phyloP scores from a whole-genome alignment of 2,797 vertebrate genomes.

The Heteromormyrus szaboi region DNA sequence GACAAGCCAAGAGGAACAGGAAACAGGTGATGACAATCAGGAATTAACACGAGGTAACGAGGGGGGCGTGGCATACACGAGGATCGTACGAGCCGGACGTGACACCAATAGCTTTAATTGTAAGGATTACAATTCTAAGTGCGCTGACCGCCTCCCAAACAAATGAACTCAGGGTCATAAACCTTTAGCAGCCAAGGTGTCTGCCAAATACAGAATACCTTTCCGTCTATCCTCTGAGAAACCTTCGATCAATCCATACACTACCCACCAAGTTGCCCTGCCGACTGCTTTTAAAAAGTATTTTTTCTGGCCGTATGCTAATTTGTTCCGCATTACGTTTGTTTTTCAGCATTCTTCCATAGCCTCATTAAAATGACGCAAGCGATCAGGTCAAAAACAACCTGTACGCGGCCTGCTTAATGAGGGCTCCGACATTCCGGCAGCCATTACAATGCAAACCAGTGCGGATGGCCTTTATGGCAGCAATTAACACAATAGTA shows the following conservation, averaged over 20 bases:
- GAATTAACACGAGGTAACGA: too few relatives aligned
- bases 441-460: neutral
- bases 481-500: slow-evolving; percentile 7
- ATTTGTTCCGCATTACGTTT: neutral
- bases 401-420: neutral
- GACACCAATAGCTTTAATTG: neutral
- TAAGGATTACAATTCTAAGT: neutral
- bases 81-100: too few relatives aligned
- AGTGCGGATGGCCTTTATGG: neutral
- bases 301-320: neutral
- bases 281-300: neutral
- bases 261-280: neutral
- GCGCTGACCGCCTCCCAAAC: neutral
- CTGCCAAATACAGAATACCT: neutral
- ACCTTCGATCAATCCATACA: neutral
- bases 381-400: neutral
- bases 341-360: neutral
- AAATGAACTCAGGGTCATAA: neutral
- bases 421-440: neutral
- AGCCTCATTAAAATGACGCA: neutral
- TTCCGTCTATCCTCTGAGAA: neutral
- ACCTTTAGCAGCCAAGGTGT: neutral
- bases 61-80: too few relatives aligned
- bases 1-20: too few relatives aligned
- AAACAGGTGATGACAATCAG: too few relatives aligned